Percentiles rank a stretch among this genome's conserved stretches.
phyloP scores from a whole-genome alignment of 2,113 vertebrate species.

The Neogobius melanostomus region DNA sequence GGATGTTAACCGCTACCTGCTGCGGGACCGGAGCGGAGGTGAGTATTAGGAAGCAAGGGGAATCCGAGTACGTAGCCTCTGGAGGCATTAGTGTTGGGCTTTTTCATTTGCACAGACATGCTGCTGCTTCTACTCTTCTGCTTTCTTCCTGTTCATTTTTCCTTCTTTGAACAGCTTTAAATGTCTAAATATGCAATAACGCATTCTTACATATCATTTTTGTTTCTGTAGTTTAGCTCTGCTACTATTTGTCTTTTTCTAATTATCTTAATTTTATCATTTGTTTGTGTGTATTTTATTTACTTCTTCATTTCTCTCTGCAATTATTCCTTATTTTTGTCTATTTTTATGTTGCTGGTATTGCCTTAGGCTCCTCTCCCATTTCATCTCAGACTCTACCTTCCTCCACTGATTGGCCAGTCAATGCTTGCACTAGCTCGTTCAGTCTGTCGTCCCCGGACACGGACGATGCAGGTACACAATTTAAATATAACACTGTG shows the following conservation, averaged over 20 bases:
- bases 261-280: conserved; percentile 44
- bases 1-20: conserved; percentile 96
- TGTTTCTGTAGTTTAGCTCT: conserved; percentile 26
- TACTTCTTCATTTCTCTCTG: conserved; percentile 59
- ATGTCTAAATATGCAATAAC: too few relatives aligned
- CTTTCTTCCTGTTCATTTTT: conserved; percentile 52
- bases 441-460: conserved; percentile 87
- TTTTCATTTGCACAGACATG: background rate
- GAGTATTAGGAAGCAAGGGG: conserved; percentile 22
- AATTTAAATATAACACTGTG: conserved; percentile 43
- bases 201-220: conserved; percentile 28
- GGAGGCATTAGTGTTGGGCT: background rate
- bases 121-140: conserved; percentile 19
- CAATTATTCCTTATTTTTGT: conserved; percentile 55
- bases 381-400: conserved; percentile 90
- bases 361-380: conserved; percentile 84
- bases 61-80: background rate
- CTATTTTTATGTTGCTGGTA: conserved; percentile 57
- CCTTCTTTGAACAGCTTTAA: conserved; percentile 41
- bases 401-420: conserved; percentile 90
- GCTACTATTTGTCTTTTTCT: conserved; percentile 18
- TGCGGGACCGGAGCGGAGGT: conserved; percentile 90
- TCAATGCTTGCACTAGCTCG: conserved; percentile 89
- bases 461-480: conserved; percentile 85
- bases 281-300: conserved; percentile 46